phyloP scores from a whole-genome alignment of 2,888 invertebrate species.

The Tortricodes alternella region DNA sequence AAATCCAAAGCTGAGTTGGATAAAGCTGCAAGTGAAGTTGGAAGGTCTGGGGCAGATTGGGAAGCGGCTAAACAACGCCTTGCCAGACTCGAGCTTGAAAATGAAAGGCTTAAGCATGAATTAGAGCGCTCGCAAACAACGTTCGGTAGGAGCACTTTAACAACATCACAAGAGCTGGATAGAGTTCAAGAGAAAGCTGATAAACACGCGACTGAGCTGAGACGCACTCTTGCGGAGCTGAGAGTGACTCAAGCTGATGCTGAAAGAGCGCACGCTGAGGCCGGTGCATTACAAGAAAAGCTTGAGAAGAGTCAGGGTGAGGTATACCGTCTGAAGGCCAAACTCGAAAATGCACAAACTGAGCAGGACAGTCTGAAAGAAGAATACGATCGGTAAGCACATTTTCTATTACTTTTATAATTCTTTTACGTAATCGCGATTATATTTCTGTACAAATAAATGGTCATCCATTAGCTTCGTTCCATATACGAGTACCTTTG shows the following conservation, averaged over 20 bases:
- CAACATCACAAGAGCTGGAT: conserved; percentile 92
- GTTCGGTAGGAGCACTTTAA: conserved; percentile 91
- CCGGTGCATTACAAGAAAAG: conserved; percentile 94
- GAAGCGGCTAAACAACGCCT: conserved; percentile 92
- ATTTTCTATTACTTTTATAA: not conserved
- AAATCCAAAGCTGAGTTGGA: conserved; percentile 97
- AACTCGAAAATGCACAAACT: conserved; percentile 96
- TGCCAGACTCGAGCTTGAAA: conserved; percentile 93
- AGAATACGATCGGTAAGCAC: conserved; percentile 89
- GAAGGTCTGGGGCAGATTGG: conserved; percentile 94
- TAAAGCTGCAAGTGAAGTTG: conserved; percentile 94
- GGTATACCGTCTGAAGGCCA: conserved; percentile 95
- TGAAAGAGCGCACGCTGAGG: conserved; percentile 92
- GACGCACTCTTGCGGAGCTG: conserved; percentile 94
- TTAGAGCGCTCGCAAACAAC: conserved; percentile 92
- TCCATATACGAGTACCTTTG: conserved; percentile 1
- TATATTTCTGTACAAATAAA: conserved; percentile 2
- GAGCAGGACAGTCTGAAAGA: conserved; percentile 96
- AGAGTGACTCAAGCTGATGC: conserved; percentile 96
- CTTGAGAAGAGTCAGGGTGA: conserved; percentile 97
- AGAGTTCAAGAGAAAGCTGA: conserved; percentile 93
- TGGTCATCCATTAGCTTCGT: conserved; percentile 1
- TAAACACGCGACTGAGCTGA: conserved; percentile 90
- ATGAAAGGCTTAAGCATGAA: conserved; percentile 93
- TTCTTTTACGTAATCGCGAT: not conserved